Evolutionary conservation across 2,888 invertebrate genomes (phyloP), one percentile per base, ranked within the genome.

Genomic region (Carcina quercana): DNA sequence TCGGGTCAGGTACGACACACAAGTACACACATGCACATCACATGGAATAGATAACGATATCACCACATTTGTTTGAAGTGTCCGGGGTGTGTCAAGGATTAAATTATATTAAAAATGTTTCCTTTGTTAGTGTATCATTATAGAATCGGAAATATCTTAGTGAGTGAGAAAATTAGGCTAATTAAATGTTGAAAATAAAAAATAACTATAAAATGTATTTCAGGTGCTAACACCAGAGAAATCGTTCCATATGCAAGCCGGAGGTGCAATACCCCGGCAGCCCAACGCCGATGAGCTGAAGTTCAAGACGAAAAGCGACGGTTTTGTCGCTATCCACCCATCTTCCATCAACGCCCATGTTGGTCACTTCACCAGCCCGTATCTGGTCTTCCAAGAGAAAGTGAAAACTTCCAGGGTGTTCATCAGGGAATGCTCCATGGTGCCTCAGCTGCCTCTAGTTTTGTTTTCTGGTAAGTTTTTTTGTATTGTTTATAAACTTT

Each of bases 351-450:
- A 92, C 61, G 88, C 89, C 2, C 79, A 72, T 5, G 75, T 89
- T 0, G 87, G 87, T 0, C 78, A 88, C 53, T 94, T 88, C 57
- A 74, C 87, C 5, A 91, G 92, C 53, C 93, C 94, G 0, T 94
- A 91, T 56, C 63, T 94, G 24, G 91, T 93, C 13, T 94, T 89
- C 55, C 93, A 94, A 59, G 94, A 94, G 62, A 94, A 94, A 65
- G 88, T 94, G 12, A 91, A 91, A 59, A 94, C 94, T 0, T 90
- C 90, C 2, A 86, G 89, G 50, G 89, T 94, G 17, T 94, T 90
- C 54, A 91, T 94, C 13, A 82, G 92, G 22, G 93, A 94, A 55
- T 91, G 92, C 45, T 91, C 93, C 0, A 91, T 94, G 91, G 88
- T 94, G 22, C 91, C 93, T 0, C 86, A 90, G 41, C 61, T 93